Evolutionary conservation across 2,797 vertebrate species (phyloP), one percentile per base, ranked within the genome.

Genomic region (Xerus rutilus): DNA sequence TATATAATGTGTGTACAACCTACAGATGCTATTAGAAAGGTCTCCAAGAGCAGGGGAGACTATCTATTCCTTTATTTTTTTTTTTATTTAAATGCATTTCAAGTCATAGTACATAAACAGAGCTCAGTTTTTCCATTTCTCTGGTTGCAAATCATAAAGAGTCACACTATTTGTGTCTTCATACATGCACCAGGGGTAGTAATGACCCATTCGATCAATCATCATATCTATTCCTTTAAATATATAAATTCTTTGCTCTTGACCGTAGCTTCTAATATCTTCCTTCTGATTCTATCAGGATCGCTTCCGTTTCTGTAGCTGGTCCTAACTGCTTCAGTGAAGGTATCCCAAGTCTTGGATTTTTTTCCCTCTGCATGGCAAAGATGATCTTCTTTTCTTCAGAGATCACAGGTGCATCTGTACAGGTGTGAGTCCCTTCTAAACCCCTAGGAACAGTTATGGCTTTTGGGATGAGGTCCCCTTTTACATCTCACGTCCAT

Each of bases 41-140:
- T 93, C 74, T 83, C 88, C 85, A 97, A 96, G 94, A 90, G 15
- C 89, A 93, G 69, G 69, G 86, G 49, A 96, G 95, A 96, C 90
- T 83, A 32, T 81, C 67, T 45, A 0, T 69, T 95, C 23, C 89
- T 96, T 96, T 88, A 93, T n/a, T n/a, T n/a, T n/a, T n/a, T n/a
- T n/a, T n/a, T n/a, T n/a, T n/a, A n/a, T n/a, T n/a, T n/a, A n/a
- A n/a, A n/a, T n/a, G n/a, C n/a, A n/a, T n/a, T n/a, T n/a, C n/a
- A n/a, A n/a, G n/a, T n/a, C n/a, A n/a, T n/a, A n/a, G n/a, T n/a
- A n/a, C n/a, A n/a, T n/a, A n/a, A n/a, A n/a, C n/a, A n/a, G n/a
- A n/a, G n/a, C n/a, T n/a, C n/a, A n/a, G n/a, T n/a, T n/a, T n/a
- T n/a, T n/a, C n/a, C n/a, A n/a, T n/a, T n/a, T n/a, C n/a, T n/a